Percentiles rank a stretch among this genome's conserved stretches.
Conservation (phyloP, 2,888 invertebrate species). For the Drosophila kokeensis region DNA sequence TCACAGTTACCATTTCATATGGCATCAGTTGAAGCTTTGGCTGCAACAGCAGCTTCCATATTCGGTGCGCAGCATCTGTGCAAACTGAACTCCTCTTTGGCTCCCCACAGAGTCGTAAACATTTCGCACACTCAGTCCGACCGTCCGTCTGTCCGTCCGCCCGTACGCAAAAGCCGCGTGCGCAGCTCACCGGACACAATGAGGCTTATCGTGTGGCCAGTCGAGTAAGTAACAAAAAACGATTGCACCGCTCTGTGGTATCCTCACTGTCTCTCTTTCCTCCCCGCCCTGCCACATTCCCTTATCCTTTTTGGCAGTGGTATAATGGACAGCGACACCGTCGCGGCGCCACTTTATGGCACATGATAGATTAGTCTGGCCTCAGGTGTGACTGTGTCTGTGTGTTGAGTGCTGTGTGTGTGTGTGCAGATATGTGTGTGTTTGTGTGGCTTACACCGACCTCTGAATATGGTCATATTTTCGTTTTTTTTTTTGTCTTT, state of each 20-base stretch:
- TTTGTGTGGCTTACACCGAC: conserved; percentile 48
- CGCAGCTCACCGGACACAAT: conserved; percentile 77
- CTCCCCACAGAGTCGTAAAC: conserved; percentile 74
- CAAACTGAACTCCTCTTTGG: conserved; percentile 19
- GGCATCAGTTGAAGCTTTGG: conserved; percentile 20
- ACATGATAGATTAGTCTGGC: conserved; percentile 80
- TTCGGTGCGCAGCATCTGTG: conserved; percentile 43
- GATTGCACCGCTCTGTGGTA: conserved; percentile 2
- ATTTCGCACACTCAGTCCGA: conserved; percentile 49
- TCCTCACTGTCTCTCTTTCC: neutral
- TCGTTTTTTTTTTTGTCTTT: conserved; percentile 1
- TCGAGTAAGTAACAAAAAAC: conserved; percentile 38
- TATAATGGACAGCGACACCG: conserved; percentile 50
- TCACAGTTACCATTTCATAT: conserved; percentile 28
- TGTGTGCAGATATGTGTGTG: conserved; percentile 69
- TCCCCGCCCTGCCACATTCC: neutral
- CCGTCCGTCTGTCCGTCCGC: neutral
- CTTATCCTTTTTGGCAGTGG: conserved; percentile 13
- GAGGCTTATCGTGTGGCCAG: conserved; percentile 70
- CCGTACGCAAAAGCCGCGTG: conserved; percentile 77
- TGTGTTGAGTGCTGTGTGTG: conserved; percentile 49
- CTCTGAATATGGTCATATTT: conserved; percentile 32
- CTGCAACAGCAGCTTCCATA: conserved; percentile 15
- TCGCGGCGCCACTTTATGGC: conserved; percentile 71
- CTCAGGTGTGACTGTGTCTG: conserved; percentile 62